A percentile compares a stretch with the other conserved stretches of the same genome.
These are phyloP conservation scores for Germaria angustata DNA, from an alignment of 2,888 invertebrate species.

Conservation along the genomic window DNA sequence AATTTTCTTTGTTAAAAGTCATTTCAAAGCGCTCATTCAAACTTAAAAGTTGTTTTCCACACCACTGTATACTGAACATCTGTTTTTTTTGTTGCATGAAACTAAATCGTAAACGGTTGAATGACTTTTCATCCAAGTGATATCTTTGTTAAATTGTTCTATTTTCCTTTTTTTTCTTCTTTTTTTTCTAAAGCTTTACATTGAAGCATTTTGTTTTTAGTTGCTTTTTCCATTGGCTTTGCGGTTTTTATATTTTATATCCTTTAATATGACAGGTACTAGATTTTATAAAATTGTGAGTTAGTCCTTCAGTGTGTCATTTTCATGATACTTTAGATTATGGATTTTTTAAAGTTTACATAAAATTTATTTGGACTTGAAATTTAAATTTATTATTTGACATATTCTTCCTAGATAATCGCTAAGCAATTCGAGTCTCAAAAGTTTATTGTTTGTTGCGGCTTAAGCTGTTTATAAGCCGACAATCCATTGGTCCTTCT, in stretches of 20 bases:
- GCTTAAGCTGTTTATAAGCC: too few relatives aligned
- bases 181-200: not conserved
- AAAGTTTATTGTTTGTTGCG: too few relatives aligned
- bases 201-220: not conserved
- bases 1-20: too few relatives aligned
- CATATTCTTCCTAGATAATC: too few relatives aligned
- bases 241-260: not conserved
- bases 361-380: too few relatives aligned
- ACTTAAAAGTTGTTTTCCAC: not conserved
- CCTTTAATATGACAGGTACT: not conserved
- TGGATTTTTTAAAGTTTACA: too few relatives aligned
- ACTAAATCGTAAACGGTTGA: constrained; percentile 15
- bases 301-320: not conserved
- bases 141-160: not conserved
- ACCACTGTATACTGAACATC: not conserved
- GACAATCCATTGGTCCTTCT: too few relatives aligned
- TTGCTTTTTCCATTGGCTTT: not conserved
- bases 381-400: too few relatives aligned
- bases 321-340: too few relatives aligned
- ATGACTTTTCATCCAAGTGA: constrained; percentile 20
- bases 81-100: not conserved
- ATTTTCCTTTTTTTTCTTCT: not conserved
- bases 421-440: too few relatives aligned
- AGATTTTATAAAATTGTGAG: not conserved
- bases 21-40: too few relatives aligned